Evolutionary conservation across 2,113 vertebrate genomes (phyloP).

Genomic region (Spermophilus dauricus): DNA sequence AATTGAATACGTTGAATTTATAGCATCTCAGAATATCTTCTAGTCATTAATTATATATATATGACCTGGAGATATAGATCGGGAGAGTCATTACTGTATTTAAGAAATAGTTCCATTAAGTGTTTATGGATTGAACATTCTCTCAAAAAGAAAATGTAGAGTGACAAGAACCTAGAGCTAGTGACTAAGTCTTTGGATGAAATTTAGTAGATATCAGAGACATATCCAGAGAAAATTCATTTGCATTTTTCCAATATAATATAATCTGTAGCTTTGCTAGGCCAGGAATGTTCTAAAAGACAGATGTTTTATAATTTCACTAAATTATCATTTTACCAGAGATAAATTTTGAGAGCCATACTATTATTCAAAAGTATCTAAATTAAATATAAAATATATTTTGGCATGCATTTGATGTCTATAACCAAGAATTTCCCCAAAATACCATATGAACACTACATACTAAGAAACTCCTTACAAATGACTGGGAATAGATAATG

Average conservation of each 20-base stretch:
- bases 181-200: not conserved
- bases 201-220: conserved; percentile 14
- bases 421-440: not conserved
- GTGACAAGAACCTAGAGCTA: not conserved
- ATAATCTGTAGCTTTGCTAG: not conserved
- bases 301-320: conserved; percentile 62
- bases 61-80: not conserved
- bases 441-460: not conserved
- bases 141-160: not conserved
- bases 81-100: not conserved
- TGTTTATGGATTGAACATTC: not conserved
- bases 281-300: not conserved
- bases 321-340: conserved; percentile 50
- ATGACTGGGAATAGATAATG: not conserved
- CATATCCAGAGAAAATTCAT: not conserved
- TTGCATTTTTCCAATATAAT: conserved; percentile 33
- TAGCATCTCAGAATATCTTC: not conserved
- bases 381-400: conserved; percentile 42
- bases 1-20: not conserved
- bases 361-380: conserved; percentile 33
- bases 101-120: not conserved
- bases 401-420: not conserved
- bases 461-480: not conserved
- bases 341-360: conserved; percentile 3
- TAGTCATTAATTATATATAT: not conserved